Evolutionary conservation across 2,797 vertebrate genomes (phyloP).

Genomic region (Pristis pectinata): DNA sequence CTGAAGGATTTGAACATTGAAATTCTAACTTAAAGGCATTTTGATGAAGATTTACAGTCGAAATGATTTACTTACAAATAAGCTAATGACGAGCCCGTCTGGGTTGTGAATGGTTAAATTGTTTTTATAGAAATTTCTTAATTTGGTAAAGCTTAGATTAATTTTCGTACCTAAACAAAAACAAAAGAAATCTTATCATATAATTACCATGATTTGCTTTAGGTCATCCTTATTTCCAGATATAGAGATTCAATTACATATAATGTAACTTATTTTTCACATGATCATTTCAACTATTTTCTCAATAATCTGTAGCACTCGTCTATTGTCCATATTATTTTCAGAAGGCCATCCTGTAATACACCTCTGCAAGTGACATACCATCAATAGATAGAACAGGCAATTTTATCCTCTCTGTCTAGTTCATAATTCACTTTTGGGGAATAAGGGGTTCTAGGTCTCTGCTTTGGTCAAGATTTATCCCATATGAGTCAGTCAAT

Average conservation of each 20-base stretch:
- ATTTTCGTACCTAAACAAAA: background rate
- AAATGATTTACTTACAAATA: slow-evolving; percentile 24
- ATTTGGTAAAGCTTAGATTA: background rate
- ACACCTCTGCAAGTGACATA: background rate
- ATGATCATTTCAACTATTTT: background rate
- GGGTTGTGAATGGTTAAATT: background rate
- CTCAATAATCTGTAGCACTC: background rate
- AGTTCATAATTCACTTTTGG: background rate
- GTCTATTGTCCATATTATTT: background rate
- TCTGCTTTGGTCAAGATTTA: background rate
- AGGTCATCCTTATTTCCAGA: background rate
- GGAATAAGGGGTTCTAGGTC: background rate
- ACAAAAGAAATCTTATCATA: background rate
- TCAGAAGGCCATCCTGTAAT: background rate
- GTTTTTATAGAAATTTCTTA: background rate
- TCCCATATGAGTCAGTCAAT: background rate
- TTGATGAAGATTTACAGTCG: background rate
- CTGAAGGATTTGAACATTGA: background rate
- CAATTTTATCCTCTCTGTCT: background rate
- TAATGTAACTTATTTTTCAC: background rate
- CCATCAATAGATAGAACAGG: background rate
- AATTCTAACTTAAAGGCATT: background rate
- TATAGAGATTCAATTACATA: background rate
- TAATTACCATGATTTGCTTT: slow-evolving; percentile 9
- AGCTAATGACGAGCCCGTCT: background rate